Base-by-base conservation (phyloP, 1,140 invertebrate species). In the honey bee (Apis mellifera) region DNA sequence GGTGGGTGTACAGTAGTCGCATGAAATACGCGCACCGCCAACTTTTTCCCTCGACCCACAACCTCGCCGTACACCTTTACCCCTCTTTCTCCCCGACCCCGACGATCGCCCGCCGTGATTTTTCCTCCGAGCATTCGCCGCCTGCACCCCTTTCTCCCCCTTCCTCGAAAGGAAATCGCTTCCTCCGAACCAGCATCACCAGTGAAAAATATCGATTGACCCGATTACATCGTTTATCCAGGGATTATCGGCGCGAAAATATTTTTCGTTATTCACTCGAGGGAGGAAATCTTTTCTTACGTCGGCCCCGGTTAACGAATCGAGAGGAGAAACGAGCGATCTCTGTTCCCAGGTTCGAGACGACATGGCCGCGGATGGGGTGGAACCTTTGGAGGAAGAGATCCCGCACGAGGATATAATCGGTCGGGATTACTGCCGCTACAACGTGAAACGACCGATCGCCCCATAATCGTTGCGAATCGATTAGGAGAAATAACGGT, bases 351-450 rank as follows among this genome's bases (percentile, higher is more conserved):
- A 94, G 93, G 90, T 93, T 74, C 89, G 92, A 80, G 91, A 94
- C 89, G 88, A 84, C 23, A 92, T 94, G 93, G 92, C 92, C 48
- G 91, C 89, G 21, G 92, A 93, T 55, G 93, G 93, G 21, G 90
- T 93, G 79, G 93, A 94, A 54, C 93, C 93, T 9, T 80, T 94
- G 64, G 92, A 94, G 71, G 93, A 93, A 66, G 92, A 94, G 72
- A 94, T 94, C 74, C 92, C 93, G 13, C 89, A 88, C 52, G 90
- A 93, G 72, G 93, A 94, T 83, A 93, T 94, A 85, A 92, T 93
- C 82, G 93, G 93, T 54, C 90, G 92, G n/a, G 91, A 93, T 83
- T 93, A 94, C 84, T 94, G 93, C 71, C 93, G 93, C 83, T 94
- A 93, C 86, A 93, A 90, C 79, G 86, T 93, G 68, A 93, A 92